Conservation (phyloP, 2,888 invertebrate species). For the Eremobia ochroleuca region DNA sequence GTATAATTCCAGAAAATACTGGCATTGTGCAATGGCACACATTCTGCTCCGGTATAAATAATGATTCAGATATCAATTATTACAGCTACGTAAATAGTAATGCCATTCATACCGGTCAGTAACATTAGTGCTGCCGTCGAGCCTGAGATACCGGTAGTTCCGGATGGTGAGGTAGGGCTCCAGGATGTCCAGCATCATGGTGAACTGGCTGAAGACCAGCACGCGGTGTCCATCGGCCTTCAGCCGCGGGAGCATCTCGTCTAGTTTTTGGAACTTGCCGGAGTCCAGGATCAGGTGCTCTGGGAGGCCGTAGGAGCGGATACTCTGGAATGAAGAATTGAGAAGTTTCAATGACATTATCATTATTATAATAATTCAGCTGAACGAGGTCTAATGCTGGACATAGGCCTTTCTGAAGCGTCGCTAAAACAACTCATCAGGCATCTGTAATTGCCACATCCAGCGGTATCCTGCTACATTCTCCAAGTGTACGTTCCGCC, state of each 20-base stretch:
- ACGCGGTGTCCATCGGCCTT: conserved; percentile 95
- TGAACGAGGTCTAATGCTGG: not conserved
- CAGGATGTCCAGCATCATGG: conserved; percentile 97
- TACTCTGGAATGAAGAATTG: conserved; percentile 86
- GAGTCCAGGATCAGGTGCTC: conserved; percentile 94
- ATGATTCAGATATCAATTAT: too few species aligned
- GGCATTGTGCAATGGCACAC: too few species aligned
- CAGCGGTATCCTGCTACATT: not conserved
- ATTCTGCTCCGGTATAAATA: too few species aligned
- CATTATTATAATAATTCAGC: not conserved
- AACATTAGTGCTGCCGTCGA: conserved; percentile 98
- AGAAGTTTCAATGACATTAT: not conserved
- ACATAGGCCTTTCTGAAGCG: not conserved
- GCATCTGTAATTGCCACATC: not conserved
- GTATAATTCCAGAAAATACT: too few species aligned
- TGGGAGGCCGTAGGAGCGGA: conserved; percentile 92
- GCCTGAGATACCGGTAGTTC: conserved; percentile 94
- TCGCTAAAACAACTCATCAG: not conserved
- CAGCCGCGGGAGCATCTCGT: conserved; percentile 94
- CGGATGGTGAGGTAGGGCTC: conserved; percentile 96
- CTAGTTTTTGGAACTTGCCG: conserved; percentile 96
- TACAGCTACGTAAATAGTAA: not conserved
- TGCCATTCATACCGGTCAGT: conserved; percentile 70
- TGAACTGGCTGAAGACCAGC: conserved; percentile 98
- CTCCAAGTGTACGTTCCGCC: not conserved